Evolutionary conservation across 2,113 vertebrate genomes (phyloP).

Genomic region (Tor tambroides): DNA sequence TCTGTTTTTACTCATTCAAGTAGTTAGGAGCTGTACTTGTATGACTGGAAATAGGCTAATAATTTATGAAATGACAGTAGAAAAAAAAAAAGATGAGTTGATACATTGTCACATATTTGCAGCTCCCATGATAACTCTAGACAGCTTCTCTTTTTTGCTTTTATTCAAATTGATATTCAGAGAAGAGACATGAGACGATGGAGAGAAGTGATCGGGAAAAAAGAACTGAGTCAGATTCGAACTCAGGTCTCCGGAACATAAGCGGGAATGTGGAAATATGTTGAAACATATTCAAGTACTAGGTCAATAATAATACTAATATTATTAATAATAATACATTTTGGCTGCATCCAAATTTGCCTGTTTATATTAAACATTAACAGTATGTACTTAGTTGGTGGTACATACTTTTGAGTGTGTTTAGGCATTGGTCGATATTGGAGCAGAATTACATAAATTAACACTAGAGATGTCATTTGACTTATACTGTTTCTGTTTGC

Average conservation of each 20-base stretch:
- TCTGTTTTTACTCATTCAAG: neutral
- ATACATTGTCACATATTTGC: neutral
- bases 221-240: neutral
- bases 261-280: neutral
- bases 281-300: neutral
- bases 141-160: neutral
- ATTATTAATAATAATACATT: no score
- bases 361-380: neutral
- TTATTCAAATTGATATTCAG: neutral
- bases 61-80: neutral
- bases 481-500: neutral
- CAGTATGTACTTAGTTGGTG: neutral
- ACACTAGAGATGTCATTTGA: neutral
- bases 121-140: neutral
- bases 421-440: neutral
- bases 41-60: neutral
- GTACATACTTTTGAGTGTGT: neutral
- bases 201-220: neutral
- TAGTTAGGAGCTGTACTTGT: neutral
- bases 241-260: neutral
- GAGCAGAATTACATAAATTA: neutral
- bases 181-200: neutral
- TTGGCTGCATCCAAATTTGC: neutral
- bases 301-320: neutral
- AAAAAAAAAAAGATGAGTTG: neutral